Conservation (phyloP, 2,113 vertebrate species). For the Laterallus jamaicensis region DNA sequence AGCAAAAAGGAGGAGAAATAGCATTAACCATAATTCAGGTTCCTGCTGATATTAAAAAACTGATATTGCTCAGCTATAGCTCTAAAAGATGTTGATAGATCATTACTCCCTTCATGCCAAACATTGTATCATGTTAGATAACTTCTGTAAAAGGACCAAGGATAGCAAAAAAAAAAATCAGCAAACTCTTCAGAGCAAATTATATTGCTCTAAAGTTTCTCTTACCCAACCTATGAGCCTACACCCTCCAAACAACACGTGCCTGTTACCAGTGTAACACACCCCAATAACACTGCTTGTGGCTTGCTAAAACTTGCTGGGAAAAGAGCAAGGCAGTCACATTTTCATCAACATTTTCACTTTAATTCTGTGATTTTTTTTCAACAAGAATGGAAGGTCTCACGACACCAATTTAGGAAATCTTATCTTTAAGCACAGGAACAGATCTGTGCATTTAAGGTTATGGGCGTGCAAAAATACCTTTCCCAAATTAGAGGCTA, state of each 20-base stretch:
- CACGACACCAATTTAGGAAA: neutral
- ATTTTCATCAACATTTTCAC: neutral
- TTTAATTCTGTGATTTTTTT: neutral
- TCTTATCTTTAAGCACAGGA: neutral
- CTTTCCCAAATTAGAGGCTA: slow-evolving; percentile 6
- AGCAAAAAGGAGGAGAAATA: neutral
- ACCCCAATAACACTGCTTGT: neutral
- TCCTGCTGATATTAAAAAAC: neutral
- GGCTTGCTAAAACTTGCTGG: neutral
- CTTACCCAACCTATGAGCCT: fast-evolving
- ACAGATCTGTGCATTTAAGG: neutral
- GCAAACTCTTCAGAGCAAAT: neutral
- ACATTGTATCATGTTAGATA: neutral
- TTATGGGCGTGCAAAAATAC: neutral
- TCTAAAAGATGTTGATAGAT: neutral
- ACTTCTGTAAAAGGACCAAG: neutral
- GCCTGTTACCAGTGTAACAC: neutral
- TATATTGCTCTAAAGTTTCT: neutral
- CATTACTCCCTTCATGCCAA: neutral
- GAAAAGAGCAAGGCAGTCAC: neutral
- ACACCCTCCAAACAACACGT: neutral
- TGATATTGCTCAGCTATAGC: neutral
- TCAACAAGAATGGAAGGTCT: neutral
- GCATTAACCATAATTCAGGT: neutral
- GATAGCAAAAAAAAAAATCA: neutral